Base-by-base conservation (phyloP, 23 tunicate genomes). In the Phallusia fumigata region DNA sequence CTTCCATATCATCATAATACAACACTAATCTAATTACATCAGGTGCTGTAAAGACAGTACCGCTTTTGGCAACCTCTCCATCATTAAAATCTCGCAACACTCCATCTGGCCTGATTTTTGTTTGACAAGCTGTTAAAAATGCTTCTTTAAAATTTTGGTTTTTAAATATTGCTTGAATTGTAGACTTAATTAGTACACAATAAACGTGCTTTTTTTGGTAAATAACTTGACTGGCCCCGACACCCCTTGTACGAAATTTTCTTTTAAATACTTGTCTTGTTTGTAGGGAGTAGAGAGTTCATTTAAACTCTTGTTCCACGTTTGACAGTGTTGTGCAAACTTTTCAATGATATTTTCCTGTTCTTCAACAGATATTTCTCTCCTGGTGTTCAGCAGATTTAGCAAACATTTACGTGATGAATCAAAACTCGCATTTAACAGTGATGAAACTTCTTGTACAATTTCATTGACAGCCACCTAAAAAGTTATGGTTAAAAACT, bases 1-100 rank as follows among this genome's bases (percentile, higher is more conserved):
- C 35, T 45, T 77, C 81, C 22, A 77, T 22, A 77, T 77, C 81
- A 45, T 77, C 81, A 45, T 31, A 45, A 77, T 77, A 77, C 30
- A 77, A 34, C 30, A 36, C 58, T 10, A 77, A 30, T 35, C 58
- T n/a, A 10, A 77, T 19, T 30, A 30, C 36, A 22, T 77, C n/a
- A 21, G 33, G 33, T 19, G 32, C 19, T 34, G 35, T 22, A 44
- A 77, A 45, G 19, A 77, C 5, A 21, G 81, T 32, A 45, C 34
- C 10, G 58, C n/a, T 34, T 45, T 77, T 77, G 53, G 33, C 33
- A 30, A 77, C 30, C 10, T 40, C 22, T 40, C 81, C 81, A 77
- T 77, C 81, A 30, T 45, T 30, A 45, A 77, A 77, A 77, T 77
- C 64, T 19, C 11, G 8, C 30, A 35, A 44, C 22, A 45, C 58